Evolutionary conservation across 1,140 invertebrate species (phyloP).

Genomic region (Hypsibius dujardini): DNA sequence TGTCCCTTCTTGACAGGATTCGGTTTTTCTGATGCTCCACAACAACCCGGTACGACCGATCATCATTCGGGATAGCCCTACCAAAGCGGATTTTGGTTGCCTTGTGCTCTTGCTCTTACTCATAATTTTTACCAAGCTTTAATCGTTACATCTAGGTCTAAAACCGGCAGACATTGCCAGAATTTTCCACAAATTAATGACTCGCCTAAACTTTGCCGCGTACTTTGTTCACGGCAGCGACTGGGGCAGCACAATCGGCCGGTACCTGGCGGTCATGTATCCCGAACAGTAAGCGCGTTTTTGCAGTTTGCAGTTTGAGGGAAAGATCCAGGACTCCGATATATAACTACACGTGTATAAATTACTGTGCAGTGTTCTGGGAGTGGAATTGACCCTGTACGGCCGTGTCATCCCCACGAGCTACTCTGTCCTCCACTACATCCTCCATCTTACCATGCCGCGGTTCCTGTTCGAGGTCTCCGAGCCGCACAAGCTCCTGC

Average conservation of each 20-base stretch:
- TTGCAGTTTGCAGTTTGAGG: not conserved
- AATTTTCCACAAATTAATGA: slow-evolving; percentile 64
- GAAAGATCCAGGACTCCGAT: not conserved
- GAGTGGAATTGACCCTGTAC: slow-evolving; percentile 49
- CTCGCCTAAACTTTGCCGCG: slow-evolving; percentile 49
- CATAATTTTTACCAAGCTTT: too few species aligned
- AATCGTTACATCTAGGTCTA: too few species aligned
- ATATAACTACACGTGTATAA: too few species aligned
- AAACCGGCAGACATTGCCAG: slow-evolving; percentile 44
- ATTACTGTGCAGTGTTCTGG: slow-evolving; percentile 43
- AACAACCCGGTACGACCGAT: slow-evolving; percentile 35
- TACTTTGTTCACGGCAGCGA: slow-evolving; percentile 72
- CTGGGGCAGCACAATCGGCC: slow-evolving; percentile 33
- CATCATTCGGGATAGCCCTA: too few species aligned
- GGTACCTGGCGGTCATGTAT: slow-evolving; percentile 44
- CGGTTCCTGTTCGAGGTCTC: slow-evolving; percentile 41
- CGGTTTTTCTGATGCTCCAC: slow-evolving; percentile 54
- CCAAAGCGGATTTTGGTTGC: not conserved
- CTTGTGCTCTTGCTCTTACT: not conserved
- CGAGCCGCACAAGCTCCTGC: slow-evolving; percentile 38
- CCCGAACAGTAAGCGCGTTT: slow-evolving; percentile 39
- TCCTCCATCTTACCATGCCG: slow-evolving; percentile 39
- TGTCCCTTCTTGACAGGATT: too few species aligned
- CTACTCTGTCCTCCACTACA: slow-evolving; percentile 38
- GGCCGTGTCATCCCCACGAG: slow-evolving; percentile 28